phyloP scores from a whole-genome alignment of 2,113 vertebrate genomes.

The Atractosteus spatula region DNA sequence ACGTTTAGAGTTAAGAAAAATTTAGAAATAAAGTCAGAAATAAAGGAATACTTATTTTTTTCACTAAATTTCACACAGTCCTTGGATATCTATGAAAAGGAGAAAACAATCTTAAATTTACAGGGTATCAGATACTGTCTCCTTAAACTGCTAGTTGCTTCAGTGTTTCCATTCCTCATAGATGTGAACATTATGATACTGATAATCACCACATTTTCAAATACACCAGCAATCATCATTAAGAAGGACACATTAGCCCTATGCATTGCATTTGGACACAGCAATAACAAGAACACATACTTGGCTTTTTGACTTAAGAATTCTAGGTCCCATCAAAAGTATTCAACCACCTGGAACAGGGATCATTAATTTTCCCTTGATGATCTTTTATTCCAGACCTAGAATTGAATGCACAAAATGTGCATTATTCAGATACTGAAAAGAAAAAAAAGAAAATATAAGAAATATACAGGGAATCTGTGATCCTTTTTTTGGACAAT shows the following conservation, averaged over 20 bases:
- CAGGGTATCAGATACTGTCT: neutral
- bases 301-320: neutral
- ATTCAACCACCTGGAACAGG: constrained; percentile 6
- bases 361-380: neutral
- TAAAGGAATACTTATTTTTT: no score
- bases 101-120: no score
- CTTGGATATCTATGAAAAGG: no score
- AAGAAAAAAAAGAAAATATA: neutral
- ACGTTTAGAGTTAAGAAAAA: no score
- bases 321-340: constrained; percentile 17
- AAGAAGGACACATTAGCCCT: neutral
- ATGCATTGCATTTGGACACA: neutral
- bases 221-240: neutral
- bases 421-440: no score
- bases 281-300: neutral
- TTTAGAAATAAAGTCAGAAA: no score
- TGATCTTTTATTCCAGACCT: no score
- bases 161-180: neutral
- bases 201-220: neutral
- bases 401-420: no score
- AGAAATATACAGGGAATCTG: neutral
- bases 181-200: constrained; percentile 2
- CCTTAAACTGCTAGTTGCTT: neutral
- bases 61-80: no score
- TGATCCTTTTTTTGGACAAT: no score